Base-by-base conservation (phyloP, 2,113 vertebrate genomes). In the Bettongia penicillata region DNA sequence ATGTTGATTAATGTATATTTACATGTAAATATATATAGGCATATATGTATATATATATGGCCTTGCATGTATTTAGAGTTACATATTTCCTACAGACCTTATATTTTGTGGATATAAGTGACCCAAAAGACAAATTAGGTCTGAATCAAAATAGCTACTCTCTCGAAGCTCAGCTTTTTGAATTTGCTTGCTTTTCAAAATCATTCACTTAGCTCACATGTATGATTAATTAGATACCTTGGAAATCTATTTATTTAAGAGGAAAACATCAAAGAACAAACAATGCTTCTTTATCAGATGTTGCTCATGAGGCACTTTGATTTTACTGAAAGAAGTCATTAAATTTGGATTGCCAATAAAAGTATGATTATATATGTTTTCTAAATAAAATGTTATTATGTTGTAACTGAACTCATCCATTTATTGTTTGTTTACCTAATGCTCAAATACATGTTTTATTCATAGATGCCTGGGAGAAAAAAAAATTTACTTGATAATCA, bases 271-370 rank as follows among this genome's bases (percentile, higher is more conserved):
- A 55, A 90, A 96, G 51, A 97, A 94, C 91, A 97, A 97, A 92
- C 68, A 92, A 92, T 94, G 84, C 68, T 96, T 91, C 68, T 92
- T 91, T 93, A 55, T 94, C 94, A 95, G 91, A 95, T 92, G 91
- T 92, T 96, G 92, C 95, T 97, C 96, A 93, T 96, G 92, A 97
- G 93, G 96, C 97, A 96, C 84, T 97, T 97, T 94, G 95, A 94
- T 97, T 98, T 98, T 98, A 96, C 96, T 97, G 94, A 98, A 98
- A 98, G 97, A 98, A 95, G 97, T 97, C 97, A 98, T 98, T 98
- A 98, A 95, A 97, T 96, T 95, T 96, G 97, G 96, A 98, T 98
- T 98, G 96, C 94, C 98, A 96, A 98, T 97, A 98, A 96, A 98
- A 98, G 97, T 98, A 97, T 97, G 11, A 92, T 98, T 97, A 97